These are phyloP conservation scores for Hecatera dysodea DNA, from an alignment of 2,888 invertebrate species.

Conservation along the genomic window DNA sequence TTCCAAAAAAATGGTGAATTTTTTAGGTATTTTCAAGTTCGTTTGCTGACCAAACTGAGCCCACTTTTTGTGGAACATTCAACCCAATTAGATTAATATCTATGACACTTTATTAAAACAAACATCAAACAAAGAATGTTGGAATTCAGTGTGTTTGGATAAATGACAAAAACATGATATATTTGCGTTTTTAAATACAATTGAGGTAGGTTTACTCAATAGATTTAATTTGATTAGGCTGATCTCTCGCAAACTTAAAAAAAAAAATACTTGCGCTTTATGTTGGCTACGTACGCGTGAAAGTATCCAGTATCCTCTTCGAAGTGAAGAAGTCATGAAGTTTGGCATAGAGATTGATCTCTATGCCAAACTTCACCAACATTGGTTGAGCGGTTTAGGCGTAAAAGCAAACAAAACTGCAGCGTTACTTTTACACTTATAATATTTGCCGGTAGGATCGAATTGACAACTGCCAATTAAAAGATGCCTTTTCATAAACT, in stretches of 20 bases:
- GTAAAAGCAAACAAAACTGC: too few species aligned
- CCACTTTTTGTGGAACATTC: slow-evolving; percentile 12
- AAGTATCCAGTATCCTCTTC: too few species aligned
- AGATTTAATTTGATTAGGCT: too few species aligned
- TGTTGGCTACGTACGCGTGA: too few species aligned
- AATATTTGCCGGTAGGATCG: neutral
- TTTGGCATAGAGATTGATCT: too few species aligned
- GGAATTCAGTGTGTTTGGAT: slow-evolving; percentile 9
- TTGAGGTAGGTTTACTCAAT: too few species aligned
- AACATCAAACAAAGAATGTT: neutral
- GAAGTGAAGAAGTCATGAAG: too few species aligned
- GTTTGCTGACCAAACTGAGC: slow-evolving; percentile 15
- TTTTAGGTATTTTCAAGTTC: slow-evolving; percentile 14
- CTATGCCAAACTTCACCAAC: too few species aligned
- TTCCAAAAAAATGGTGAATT: slow-evolving; percentile 12
- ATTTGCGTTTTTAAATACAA: neutral
- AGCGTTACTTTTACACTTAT: too few species aligned
- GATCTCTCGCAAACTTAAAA: too few species aligned
- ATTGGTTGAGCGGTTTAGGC: too few species aligned
- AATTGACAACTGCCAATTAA: neutral
- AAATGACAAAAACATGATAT: slow-evolving; percentile 9
- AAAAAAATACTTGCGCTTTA: too few species aligned
- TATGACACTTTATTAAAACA: slow-evolving; percentile 11
- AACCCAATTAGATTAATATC: slow-evolving; percentile 24
- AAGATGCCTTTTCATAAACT: slow-evolving; percentile 7